Evolutionary conservation across 2,888 invertebrate genomes (phyloP).

Genomic region (Pollenia angustigena): DNA sequence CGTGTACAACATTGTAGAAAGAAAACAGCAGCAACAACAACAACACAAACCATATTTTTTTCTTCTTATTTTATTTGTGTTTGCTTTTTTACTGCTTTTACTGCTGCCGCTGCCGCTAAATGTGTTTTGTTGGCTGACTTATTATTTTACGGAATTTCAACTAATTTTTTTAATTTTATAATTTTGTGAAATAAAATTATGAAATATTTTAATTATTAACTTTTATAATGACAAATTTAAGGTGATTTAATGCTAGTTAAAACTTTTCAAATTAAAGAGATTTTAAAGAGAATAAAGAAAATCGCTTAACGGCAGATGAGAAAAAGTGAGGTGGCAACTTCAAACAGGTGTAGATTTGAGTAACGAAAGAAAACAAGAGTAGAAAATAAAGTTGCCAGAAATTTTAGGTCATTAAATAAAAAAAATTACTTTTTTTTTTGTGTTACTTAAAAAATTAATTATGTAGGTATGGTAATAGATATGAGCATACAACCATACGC

Average conservation of each 20-base stretch:
- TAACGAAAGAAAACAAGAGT: neutral
- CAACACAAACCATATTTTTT: slow-evolving; percentile 25
- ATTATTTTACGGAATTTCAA: no score
- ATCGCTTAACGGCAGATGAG: neutral
- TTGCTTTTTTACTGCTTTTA: neutral
- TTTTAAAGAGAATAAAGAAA: no score
- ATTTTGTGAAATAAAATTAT: slow-evolving; percentile 20
- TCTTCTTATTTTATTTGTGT: neutral
- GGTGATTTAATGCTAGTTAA: neutral
- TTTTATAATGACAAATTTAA: neutral
- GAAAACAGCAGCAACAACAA: slow-evolving; percentile 31
- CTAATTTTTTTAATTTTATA: slow-evolving; percentile 4
- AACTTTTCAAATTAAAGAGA: neutral
- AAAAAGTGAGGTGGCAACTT: neutral
- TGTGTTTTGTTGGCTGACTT: slow-evolving; percentile 21
- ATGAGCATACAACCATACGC: no score
- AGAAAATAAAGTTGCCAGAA: neutral
- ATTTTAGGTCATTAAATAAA: neutral
- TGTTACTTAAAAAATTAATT: no score
- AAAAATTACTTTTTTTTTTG: neutral
- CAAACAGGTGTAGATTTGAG: neutral
- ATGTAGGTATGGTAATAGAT: no score
- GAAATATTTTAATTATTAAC: slow-evolving; percentile 36
- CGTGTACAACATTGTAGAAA: slow-evolving; percentile 65
- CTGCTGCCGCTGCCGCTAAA: neutral